These are phyloP conservation scores for Leguminivora glycinivorella DNA, from an alignment of 1,140 invertebrate species.

Conservation along the genomic window DNA sequence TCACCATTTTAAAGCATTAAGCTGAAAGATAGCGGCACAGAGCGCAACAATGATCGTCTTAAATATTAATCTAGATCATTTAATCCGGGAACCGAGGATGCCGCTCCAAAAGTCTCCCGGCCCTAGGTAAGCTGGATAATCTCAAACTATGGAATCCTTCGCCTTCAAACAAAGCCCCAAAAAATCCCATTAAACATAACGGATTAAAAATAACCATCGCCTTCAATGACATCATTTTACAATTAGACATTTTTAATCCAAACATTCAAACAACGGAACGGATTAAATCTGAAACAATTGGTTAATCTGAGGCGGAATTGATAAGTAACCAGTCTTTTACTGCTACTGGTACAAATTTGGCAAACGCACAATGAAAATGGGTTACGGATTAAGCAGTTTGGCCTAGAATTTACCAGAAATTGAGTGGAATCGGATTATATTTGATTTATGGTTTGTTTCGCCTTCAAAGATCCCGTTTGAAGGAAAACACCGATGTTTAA, in stretches of 20 bases:
- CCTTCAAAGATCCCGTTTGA: not conserved
- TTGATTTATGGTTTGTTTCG: conserved; percentile 7
- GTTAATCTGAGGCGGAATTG: not conserved
- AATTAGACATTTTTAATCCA: not conserved
- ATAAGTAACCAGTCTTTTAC: not conserved
- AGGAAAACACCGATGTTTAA: not conserved
- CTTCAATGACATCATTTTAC: not conserved
- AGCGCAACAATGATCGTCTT: not conserved
- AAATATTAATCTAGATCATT: not conserved
- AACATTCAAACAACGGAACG: not conserved
- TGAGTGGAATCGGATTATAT: not conserved
- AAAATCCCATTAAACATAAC: not conserved
- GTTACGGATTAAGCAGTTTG: not conserved
- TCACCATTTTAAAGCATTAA: too few species aligned
- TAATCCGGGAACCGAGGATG: not conserved
- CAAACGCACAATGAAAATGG: not conserved
- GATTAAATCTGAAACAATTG: not conserved
- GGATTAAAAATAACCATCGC: not conserved
- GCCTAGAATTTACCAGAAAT: not conserved
- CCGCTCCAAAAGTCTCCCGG: not conserved
- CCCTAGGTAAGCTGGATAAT: not conserved
- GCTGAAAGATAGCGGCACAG: not conserved
- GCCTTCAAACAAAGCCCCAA: not conserved
- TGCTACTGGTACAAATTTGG: conserved; percentile 12
- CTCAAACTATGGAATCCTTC: not conserved